Evolutionary conservation across 1,140 invertebrate species (phyloP).

Genomic region (Xylocopa sonorina): DNA sequence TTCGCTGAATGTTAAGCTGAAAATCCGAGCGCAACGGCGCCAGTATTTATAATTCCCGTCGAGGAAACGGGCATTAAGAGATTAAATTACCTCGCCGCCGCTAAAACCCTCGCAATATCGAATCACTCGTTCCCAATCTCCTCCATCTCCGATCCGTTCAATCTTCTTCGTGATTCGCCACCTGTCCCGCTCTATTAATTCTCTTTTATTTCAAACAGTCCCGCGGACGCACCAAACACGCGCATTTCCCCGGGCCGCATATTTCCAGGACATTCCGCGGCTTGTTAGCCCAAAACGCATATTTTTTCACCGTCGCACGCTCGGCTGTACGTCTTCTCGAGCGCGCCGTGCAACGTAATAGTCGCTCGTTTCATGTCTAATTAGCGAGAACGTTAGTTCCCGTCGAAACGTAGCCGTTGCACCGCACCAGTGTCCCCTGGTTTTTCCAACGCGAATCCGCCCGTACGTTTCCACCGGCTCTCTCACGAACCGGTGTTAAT

Average conservation of each 20-base stretch:
- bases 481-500: neutral
- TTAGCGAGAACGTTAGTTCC: constrained; percentile 60
- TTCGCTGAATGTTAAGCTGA: neutral
- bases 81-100: neutral
- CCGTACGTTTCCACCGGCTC: neutral
- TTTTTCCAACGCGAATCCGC: neutral
- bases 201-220: neutral
- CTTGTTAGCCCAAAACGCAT: constrained; percentile 35
- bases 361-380: constrained; percentile 62
- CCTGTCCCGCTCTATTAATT: neutral
- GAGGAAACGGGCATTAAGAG: neutral
- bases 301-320: constrained; percentile 28
- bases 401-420: constrained; percentile 45
- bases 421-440: constrained; percentile 1
- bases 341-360: constrained; percentile 41
- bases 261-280: neutral
- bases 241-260: neutral
- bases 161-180: neutral
- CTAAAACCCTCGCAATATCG: neutral
- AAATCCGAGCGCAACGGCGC: neutral
- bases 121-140: neutral
- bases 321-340: constrained; percentile 27
- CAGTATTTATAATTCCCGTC: neutral
- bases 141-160: neutral
- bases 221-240: neutral